These are phyloP conservation scores for Eupithecia insigniata DNA, from an alignment of 2,888 invertebrate genomes.

Conservation along the genomic window DNA sequence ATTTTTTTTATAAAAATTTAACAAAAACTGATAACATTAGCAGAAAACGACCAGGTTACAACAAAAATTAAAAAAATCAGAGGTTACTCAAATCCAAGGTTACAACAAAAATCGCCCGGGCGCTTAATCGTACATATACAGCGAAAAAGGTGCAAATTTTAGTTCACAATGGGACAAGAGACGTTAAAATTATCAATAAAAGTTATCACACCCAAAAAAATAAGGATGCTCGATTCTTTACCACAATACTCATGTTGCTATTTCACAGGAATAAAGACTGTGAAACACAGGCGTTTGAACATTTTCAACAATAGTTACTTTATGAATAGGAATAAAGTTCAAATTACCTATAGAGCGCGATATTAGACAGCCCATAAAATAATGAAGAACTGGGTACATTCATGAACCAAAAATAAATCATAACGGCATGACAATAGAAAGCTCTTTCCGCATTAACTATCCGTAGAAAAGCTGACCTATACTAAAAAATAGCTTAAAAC, in stretches of 20 bases:
- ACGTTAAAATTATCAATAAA: background rate
- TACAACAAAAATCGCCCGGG: no score
- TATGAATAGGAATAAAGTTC: background rate
- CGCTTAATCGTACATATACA: no score
- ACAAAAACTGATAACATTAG: background rate
- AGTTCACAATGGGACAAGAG: no score
- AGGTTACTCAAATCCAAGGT: no score
- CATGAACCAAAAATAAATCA: constrained; percentile 12
- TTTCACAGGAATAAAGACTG: background rate
- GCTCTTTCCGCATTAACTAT: constrained; percentile 37
- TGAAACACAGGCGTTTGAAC: background rate
- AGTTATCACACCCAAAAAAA: background rate
- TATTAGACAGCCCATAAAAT: constrained; percentile 1
- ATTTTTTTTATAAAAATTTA: no score
- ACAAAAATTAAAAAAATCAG: background rate
- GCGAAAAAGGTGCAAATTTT: no score
- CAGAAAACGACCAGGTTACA: no score
- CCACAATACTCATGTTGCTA: background rate
- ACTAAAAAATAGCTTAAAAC: constrained; percentile 2
- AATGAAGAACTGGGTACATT: background rate
- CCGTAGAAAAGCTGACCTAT: background rate
- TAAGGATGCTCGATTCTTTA: background rate
- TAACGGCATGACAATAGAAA: constrained; percentile 2
- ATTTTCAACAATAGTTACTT: background rate
- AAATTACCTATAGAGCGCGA: background rate